These are phyloP conservation scores for Dasyprocta punctata DNA, from an alignment of 2,113 vertebrate genomes.

Conservation along the genomic window DNA sequence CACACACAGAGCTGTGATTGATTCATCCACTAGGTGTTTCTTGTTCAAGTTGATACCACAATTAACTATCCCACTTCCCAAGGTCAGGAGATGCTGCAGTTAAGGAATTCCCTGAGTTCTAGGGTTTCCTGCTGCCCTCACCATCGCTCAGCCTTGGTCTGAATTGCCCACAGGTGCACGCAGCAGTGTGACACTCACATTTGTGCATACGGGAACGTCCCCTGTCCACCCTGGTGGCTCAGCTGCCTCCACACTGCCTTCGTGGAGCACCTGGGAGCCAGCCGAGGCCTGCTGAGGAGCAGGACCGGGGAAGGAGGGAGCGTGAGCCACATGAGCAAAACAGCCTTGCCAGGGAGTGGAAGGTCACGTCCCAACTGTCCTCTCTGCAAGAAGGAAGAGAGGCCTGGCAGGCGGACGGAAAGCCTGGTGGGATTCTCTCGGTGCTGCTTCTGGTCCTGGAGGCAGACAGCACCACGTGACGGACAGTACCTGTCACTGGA, in stretches of 20 bases:
- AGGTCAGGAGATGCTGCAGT: background rate
- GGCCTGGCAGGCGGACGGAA: background rate
- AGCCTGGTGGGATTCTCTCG: background rate
- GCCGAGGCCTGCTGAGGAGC: background rate
- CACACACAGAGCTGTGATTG: background rate
- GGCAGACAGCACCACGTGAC: background rate
- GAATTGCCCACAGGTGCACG: background rate
- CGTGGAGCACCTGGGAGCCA: background rate
- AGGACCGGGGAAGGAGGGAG: background rate
- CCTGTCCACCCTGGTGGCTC: background rate
- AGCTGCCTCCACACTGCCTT: background rate
- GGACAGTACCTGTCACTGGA: background rate
- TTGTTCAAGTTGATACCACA: background rate
- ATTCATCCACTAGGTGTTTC: background rate
- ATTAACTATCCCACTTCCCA: background rate
- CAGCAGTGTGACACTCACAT: too few species aligned
- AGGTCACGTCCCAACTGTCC: too few species aligned
- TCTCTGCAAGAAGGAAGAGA: background rate
- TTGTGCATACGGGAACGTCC: accelerated
- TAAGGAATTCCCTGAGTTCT: background rate
- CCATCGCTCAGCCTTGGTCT: background rate
- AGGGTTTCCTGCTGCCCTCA: background rate
- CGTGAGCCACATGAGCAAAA: background rate
- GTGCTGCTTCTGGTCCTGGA: background rate
- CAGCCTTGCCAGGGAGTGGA: background rate